Evolutionary conservation across 2,113 vertebrate genomes (phyloP).

Genomic region (Neomonachus schauinslandi): DNA sequence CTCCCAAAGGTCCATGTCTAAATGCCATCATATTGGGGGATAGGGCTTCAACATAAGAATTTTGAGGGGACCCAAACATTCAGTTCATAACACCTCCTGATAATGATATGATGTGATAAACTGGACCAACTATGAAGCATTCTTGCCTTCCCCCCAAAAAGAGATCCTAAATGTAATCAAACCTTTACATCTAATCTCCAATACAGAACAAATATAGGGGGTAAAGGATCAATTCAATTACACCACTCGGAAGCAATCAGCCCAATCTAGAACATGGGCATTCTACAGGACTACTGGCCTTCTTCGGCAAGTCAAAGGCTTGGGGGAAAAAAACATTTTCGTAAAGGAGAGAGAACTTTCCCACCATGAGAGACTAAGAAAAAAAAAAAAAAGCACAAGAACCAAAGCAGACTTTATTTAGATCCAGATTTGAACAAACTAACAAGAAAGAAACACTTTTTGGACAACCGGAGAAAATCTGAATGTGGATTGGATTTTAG

Average conservation of each 20-base stretch:
- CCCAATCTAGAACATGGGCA: not conserved
- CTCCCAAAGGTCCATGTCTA: not conserved
- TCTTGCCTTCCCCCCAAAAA: not conserved
- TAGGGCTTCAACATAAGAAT: not conserved
- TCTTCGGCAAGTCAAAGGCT: not conserved
- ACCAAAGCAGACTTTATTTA: not conserved
- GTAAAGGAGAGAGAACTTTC: not conserved
- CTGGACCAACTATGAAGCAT: not conserved
- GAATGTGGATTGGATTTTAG: not conserved
- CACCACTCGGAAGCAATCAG: not conserved
- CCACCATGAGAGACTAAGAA: not conserved
- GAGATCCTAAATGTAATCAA: not conserved
- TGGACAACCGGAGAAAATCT: not conserved
- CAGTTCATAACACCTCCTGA: not conserved
- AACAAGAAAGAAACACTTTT: not conserved
- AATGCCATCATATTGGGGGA: not conserved
- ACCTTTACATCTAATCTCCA: not conserved
- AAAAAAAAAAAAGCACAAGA: not conserved
- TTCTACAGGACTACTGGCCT: not conserved
- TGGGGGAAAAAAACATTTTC: not conserved
- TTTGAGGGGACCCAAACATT: not conserved
- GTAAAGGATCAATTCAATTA: not conserved
- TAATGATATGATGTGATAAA: not conserved
- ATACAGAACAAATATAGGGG: not conserved
- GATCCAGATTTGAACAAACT: not conserved